These are phyloP conservation scores for Oscheius myriophilus DNA, from an alignment of 2,888 invertebrate genomes.

Conservation along the genomic window DNA sequence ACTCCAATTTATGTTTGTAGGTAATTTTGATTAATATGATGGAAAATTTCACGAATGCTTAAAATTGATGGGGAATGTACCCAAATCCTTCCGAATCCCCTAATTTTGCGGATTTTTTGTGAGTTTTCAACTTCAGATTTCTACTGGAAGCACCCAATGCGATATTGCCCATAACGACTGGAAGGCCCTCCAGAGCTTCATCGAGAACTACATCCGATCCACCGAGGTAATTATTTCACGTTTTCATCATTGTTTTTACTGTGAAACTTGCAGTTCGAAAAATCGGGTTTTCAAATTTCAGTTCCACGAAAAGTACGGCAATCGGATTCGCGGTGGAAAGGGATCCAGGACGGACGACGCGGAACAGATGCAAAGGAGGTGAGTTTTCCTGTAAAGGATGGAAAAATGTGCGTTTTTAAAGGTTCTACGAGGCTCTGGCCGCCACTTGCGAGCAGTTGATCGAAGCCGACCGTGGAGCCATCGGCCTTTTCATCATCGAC, in stretches of 20 bases:
- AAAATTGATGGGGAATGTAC: too few species aligned
- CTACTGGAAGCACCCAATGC: constrained; percentile 8
- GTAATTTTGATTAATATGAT: too few species aligned
- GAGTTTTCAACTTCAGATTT: constrained; percentile 24
- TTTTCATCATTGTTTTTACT: too few species aligned
- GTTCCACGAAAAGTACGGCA: constrained; percentile 8
- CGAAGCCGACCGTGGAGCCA: constrained; percentile 37
- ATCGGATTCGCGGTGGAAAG: not conserved
- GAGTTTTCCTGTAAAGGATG: not conserved
- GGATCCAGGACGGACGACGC: not conserved
- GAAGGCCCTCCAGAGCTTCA: constrained; percentile 35
- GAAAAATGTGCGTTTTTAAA: constrained; percentile 11
- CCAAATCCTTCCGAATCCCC: too few species aligned
- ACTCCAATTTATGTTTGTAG: too few species aligned
- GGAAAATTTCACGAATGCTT: too few species aligned
- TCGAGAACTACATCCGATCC: constrained; percentile 38
- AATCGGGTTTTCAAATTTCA: not conserved
- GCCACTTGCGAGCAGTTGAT: constrained; percentile 53
- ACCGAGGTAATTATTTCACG: constrained; percentile 10
- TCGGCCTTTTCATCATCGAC: constrained; percentile 35
- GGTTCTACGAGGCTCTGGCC: constrained; percentile 44
- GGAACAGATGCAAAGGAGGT: constrained; percentile 4
- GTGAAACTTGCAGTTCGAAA: too few species aligned
- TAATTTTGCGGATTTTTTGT: too few species aligned
- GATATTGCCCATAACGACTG: constrained; percentile 35